Conservation (phyloP, 2,888 invertebrate genomes). For the Blera fallax region DNA sequence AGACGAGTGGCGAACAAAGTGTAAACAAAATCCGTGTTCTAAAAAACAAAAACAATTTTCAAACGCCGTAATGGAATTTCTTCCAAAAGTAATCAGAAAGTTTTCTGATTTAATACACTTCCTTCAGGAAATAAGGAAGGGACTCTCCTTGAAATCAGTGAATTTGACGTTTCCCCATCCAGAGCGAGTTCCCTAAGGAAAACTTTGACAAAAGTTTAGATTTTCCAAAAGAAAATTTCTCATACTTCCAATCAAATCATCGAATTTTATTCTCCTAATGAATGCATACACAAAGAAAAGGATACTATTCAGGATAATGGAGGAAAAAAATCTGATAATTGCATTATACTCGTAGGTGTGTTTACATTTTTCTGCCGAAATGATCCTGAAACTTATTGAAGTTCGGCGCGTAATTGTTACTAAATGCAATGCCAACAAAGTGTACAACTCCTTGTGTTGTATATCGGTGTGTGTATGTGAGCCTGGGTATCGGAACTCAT, state of each 20-base stretch:
- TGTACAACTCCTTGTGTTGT: neutral
- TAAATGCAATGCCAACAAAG: slow-evolving; percentile 55
- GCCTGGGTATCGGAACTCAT: neutral
- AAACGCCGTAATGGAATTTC: neutral
- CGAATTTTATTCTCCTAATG: neutral
- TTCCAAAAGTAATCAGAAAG: neutral
- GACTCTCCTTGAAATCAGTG: neutral
- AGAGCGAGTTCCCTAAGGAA: neutral
- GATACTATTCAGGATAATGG: neutral
- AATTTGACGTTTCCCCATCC: neutral
- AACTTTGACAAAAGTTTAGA: neutral
- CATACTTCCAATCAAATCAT: neutral
- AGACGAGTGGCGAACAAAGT: no score
- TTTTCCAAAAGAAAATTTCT: neutral
- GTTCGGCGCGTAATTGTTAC: slow-evolving; percentile 63
- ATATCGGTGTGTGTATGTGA: no score
- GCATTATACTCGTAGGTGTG: slow-evolving; percentile 55
- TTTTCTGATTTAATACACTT: neutral
- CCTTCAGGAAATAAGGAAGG: no score
- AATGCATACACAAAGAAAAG: neutral
- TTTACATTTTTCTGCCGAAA: slow-evolving; percentile 54
- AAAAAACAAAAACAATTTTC: neutral
- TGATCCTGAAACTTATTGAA: slow-evolving; percentile 65
- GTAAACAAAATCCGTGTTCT: no score
- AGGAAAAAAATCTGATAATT: slow-evolving; percentile 42